Evolutionary conservation across 2,888 invertebrate species (phyloP).

Genomic region (Venusia cambrica): DNA sequence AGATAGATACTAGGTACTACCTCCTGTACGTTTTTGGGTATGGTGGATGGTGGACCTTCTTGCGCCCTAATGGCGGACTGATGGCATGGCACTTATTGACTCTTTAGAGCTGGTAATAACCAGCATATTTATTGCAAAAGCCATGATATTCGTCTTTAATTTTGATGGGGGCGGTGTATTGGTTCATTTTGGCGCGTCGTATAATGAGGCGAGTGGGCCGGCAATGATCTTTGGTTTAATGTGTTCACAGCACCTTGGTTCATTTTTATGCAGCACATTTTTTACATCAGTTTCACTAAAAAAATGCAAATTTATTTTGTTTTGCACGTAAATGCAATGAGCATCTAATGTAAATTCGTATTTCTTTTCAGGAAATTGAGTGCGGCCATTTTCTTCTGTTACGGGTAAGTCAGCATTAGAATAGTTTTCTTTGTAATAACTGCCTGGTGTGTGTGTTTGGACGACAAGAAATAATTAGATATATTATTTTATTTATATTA

Average conservation of each 20-base stretch:
- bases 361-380: constrained; percentile 60
- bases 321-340: no score
- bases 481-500: no score
- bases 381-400: constrained; percentile 56
- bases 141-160: constrained; percentile 36
- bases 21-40: background rate
- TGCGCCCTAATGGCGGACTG: constrained; percentile 45
- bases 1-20: no score
- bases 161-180: constrained; percentile 31
- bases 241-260: no score
- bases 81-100: constrained; percentile 54
- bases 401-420: constrained; percentile 49
- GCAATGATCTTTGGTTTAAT: no score
- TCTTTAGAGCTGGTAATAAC: constrained; percentile 51
- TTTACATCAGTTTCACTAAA: no score
- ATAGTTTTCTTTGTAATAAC: background rate
- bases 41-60: constrained; percentile 4
- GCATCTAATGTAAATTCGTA: no score
- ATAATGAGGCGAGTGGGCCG: no score
- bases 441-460: no score
- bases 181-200: constrained; percentile 22
- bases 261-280: no score
- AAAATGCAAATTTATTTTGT: no score
- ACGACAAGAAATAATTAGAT: no score
- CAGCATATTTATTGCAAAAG: constrained; percentile 53